Evolutionary conservation across 1,140 invertebrate genomes (phyloP), one percentile per base, ranked within the genome.

Genomic region (Chrysomallon squamiferum): DNA sequence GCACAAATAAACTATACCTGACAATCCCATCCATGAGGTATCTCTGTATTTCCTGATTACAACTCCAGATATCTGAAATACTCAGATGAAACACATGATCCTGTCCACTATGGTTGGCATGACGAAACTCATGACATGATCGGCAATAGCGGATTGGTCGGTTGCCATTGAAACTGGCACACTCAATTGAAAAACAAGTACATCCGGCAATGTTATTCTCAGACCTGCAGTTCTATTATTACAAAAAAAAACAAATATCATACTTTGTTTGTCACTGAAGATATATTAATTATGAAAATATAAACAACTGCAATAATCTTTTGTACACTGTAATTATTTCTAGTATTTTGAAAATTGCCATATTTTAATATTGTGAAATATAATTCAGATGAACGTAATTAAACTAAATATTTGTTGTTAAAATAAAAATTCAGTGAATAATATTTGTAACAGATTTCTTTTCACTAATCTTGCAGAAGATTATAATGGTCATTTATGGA

Each of bases 11-110:
- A n/a, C n/a, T 58, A 62, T 65, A 84, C 84, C 94, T 96, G 57
- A 98, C 92, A 74, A 99, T 94, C n/a, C 95, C 93, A 86, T 99
- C 96, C 49, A 98, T 92, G 77, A 98, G 91, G 82, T 96, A 96
- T 76, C 92, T 92, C 84, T 95, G 94, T 87, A 93, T 93, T 85
- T 97, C 95, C 27, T 90, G 87, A 83, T 94, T 92, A 65, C 82
- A 84, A 75, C 92, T 89, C 90, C 95, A 96, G 50, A 95, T 92
- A 52, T 91, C 91, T 29, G 92, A 91, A 67, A 98, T 88, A 62
- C 92, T 91, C 71, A 89, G 90, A 86, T 98, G 96, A 65, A 93
- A 92, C 69, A 98, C 91, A 85, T 98, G 96, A 86, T 63, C 67
- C 47, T 95, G 93, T 1, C 90, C 91, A 32, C 93, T 93, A 38